Base-by-base conservation (phyloP, 2,888 invertebrate genomes). In the Camponotus fellah region DNA sequence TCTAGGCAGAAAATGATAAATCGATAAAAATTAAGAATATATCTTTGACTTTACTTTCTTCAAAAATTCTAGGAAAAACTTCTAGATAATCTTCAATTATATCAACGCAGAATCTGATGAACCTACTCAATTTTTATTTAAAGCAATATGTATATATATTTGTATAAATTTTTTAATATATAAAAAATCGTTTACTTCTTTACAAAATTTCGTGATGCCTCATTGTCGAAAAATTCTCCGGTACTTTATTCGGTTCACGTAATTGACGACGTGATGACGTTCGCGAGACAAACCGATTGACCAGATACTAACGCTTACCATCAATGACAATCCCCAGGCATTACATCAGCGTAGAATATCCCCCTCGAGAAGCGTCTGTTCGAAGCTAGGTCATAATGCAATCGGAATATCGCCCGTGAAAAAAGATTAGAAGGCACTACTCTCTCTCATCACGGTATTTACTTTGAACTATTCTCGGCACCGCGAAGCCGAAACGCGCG, bases 391-490 rank as follows among this genome's bases (percentile, higher is more conserved):
- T 88, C 88, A 89, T 89, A 89, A 89, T 89, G 89, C 89, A 89
- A 89, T 89, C 89, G 86, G 87, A 89, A 84, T 89, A 88, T 87
- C 83, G 84, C 83, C 53, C 85, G 86, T 74, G 85, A 53, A 53
- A 53, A 86, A 83, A 90, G 90, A 90, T 90, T 90, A 90, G 89
- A 90, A 89, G 85, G 90, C 86, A 90, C 86, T 86, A 89, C 89
- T 49, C 49, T 49, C 49, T 90, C 90, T 85, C 88, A 86, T 87
- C 86, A 88, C 74, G 87, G 88, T 90, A 91, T 91, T 91, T 91
- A 91, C 91, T 91, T 91, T 90, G 91, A 91, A 91, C 91, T 90
- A 91, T 91, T 91, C 88, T 91, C 87, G 91, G 88, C 89, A 43
- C 86, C 83, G 88, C 68, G 26, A 26, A 84, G 85, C 84, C 88